Evolutionary conservation across 1,140 invertebrate genomes (phyloP), one percentile per base, ranked within the genome.

Genomic region (Lepidurus couesii): DNA sequence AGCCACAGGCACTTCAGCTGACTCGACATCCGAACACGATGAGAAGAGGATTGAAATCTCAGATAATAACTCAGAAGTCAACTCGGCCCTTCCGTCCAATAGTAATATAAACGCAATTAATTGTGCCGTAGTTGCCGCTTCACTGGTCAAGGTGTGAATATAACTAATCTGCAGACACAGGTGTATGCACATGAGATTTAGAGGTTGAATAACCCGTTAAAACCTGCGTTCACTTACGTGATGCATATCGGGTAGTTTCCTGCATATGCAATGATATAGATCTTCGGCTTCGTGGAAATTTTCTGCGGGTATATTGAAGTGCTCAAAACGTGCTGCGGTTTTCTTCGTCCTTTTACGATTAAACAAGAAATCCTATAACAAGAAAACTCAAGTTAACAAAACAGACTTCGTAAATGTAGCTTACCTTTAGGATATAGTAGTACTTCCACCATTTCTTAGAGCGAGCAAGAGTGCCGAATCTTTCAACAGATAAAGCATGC

Each of bases 31-130:
- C 2, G 83, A 84, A 77, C 89, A 90, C 0, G 90, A 89, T 9
- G 89, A 88, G n/a, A 93, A 84, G 7, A 93, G 81, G 43, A 86
- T 79, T 0, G 89, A 88, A n/a, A 89, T 87, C 83, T 93, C 92
- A 24, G 86, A 84, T 80, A 88, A 89, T 79, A 90, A 87, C 13
- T 90, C 88, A 0, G 83, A 81, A 16, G 85, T 87, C 75, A 90
- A 88, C 21, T 90, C 89, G n/a, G 73, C 75, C 74, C 73, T 77
- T 16, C 73, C 73, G 24, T 80, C 79, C 11, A 77, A 45, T 11
- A 80, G 21, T 1, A 77, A 75, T 16, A 80, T 77, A 65, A 80
- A 80, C 44, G 76, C 75, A 75, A 80, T 80, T 2, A 80, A 34
- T 24, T 80, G 79, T 34, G 74, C 43, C 24, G 76, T 45, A 5